phyloP scores from a whole-genome alignment of 2,797 vertebrate genomes.

The Thripadectes ignobilis region DNA sequence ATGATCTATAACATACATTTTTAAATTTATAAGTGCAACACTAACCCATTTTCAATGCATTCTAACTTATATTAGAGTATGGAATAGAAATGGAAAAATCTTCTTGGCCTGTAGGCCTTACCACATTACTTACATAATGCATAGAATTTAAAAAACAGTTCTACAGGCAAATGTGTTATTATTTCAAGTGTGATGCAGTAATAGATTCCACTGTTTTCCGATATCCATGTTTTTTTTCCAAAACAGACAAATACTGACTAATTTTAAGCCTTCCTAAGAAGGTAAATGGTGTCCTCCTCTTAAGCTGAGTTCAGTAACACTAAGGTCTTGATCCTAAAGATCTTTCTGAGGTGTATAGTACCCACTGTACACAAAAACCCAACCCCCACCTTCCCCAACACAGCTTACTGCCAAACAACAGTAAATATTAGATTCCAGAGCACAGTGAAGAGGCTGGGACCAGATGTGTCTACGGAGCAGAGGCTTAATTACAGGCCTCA shows the following conservation, averaged over 20 bases:
- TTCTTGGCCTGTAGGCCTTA: neutral
- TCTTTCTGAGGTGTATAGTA: neutral
- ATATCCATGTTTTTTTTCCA: neutral
- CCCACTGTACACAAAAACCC: neutral
- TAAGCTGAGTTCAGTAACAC: neutral
- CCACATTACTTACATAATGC: neutral
- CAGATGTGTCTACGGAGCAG: conserved; percentile 41
- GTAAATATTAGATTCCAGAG: conserved; percentile 20
- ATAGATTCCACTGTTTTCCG: neutral
- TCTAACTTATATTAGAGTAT: neutral
- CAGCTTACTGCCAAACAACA: neutral
- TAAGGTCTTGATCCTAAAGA: neutral
- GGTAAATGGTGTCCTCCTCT: neutral
- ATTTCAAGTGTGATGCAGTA: neutral
- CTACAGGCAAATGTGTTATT: neutral
- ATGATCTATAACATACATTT: neutral
- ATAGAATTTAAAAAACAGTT: neutral
- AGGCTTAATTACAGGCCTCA: conserved; percentile 34
- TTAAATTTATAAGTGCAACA: neutral
- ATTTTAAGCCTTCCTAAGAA: neutral
- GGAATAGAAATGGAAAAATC: neutral
- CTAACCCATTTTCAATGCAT: neutral
- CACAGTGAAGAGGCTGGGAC: neutral
- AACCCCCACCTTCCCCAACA: neutral
- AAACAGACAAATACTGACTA: neutral